Conservation (phyloP, 1,140 invertebrate genomes). For the Drosophila littoralis region DNA sequence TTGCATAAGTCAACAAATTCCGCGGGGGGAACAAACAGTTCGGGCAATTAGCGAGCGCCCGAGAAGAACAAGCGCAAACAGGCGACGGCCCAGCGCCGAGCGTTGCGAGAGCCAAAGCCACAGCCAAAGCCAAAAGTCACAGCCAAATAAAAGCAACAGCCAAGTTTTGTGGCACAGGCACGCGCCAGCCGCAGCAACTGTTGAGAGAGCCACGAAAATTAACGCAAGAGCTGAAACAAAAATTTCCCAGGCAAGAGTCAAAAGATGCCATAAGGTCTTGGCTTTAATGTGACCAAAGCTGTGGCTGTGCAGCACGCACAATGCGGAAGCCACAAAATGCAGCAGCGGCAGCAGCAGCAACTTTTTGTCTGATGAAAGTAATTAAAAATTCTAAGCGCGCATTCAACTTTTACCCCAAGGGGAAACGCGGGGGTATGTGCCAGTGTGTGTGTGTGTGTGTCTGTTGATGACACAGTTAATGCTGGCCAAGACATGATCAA, state of each 20-base stretch:
- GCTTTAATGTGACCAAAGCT: conserved; percentile 17
- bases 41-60: conserved; percentile 58
- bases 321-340: conserved; percentile 72
- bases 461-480: conserved; percentile 33
- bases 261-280: conserved; percentile 54
- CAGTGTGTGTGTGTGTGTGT: conserved; percentile 10
- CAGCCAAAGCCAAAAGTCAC: conserved; percentile 19
- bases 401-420: conserved; percentile 59
- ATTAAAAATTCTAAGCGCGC: conserved; percentile 80
- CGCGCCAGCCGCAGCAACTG: conserved; percentile 49
- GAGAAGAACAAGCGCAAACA: conserved; percentile 67
- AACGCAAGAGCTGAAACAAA: conserved; percentile 37
- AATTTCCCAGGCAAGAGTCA: conserved; percentile 23
- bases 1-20: conserved; percentile 51
- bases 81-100: neutral
- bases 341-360: conserved; percentile 34
- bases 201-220: conserved; percentile 53
- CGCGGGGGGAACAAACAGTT: conserved; percentile 24
- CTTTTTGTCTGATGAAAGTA: conserved; percentile 58
- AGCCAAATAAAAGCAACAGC: conserved; percentile 25
- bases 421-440: neutral
- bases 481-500: conserved; percentile 13
- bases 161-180: conserved; percentile 38
- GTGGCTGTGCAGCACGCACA: conserved; percentile 57
- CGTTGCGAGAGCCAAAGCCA: conserved; percentile 1